Evolutionary conservation across 2,113 vertebrate species (phyloP).

Genomic region (Pluvialis apricaria): DNA sequence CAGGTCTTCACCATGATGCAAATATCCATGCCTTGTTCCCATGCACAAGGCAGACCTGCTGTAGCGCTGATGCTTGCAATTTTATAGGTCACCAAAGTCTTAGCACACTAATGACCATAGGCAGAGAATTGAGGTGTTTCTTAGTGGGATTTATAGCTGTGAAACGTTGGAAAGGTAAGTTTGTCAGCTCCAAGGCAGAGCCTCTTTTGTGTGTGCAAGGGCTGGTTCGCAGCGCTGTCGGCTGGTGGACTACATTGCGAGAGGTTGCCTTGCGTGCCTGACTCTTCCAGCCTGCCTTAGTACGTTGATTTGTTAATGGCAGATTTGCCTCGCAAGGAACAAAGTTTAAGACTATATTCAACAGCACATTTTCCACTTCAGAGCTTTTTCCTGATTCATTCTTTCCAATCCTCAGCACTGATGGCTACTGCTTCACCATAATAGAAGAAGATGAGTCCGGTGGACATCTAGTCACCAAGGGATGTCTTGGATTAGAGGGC

Average conservation of each 20-base stretch:
- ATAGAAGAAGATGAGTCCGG: conserved; percentile 93
- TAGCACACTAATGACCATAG: not conserved
- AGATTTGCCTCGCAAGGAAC: not conserved
- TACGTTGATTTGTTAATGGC: not conserved
- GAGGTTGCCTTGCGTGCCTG: not conserved
- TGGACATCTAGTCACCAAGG: conserved; percentile 84
- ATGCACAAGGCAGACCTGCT: not conserved
- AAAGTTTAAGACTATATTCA: not conserved
- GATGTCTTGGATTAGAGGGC: conserved; percentile 88
- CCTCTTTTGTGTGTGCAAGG: not conserved
- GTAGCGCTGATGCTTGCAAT: rapidly evolving
- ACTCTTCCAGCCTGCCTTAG: not conserved
- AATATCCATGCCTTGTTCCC: not conserved
- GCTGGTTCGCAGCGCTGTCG: rapidly evolving
- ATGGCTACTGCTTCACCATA: conserved; percentile 96
- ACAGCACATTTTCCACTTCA: not conserved
- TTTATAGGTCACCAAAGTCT: not conserved
- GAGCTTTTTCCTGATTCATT: not conserved
- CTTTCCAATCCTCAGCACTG: conserved; percentile 79
- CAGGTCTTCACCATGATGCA: rapidly evolving
- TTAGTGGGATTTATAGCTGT: not conserved
- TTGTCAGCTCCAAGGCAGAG: not conserved
- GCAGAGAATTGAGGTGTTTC: not conserved
- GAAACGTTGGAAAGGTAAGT: not conserved
- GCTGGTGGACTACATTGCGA: not conserved